Evolutionary conservation across 2,888 invertebrate species (phyloP).

Genomic region (Vandiemenella viatica): DNA sequence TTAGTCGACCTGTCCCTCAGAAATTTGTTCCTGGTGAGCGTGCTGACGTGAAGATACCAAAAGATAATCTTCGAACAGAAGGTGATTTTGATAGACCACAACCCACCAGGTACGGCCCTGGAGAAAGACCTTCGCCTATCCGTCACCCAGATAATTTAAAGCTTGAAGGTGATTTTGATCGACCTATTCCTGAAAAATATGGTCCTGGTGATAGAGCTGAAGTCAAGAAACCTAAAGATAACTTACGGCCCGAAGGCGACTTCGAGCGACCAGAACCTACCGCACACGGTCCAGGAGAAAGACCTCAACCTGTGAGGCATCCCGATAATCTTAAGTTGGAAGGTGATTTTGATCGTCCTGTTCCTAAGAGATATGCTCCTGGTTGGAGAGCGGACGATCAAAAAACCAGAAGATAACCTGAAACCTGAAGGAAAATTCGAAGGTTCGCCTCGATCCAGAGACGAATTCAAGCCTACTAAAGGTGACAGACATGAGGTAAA

Average conservation of each 20-base stretch:
- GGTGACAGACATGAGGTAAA: constrained; percentile 23
- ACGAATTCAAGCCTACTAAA: constrained; percentile 6
- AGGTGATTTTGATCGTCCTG: constrained; percentile 30
- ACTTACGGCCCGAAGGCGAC: constrained; percentile 21
- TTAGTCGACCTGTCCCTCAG: constrained; percentile 20
- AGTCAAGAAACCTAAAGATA: constrained; percentile 23
- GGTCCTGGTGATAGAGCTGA: constrained; percentile 5
- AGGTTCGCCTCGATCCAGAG: constrained; percentile 17
- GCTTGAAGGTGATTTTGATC: constrained; percentile 18
- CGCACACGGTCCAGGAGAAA: constrained; percentile 17
- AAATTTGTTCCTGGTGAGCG: constrained; percentile 23
- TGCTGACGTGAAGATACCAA: constrained; percentile 22
- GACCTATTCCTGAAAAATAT: constrained; percentile 12
- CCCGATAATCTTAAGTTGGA: constrained; percentile 40
- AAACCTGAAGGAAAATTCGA: constrained; percentile 40
- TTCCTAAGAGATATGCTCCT: constrained; percentile 29
- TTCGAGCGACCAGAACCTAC: constrained; percentile 19
- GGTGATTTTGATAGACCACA: constrained; percentile 23
- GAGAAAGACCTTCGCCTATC: constrained; percentile 25
- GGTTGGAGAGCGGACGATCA: constrained; percentile 22
- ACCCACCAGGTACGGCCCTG: constrained; percentile 28
- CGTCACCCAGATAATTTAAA: constrained; percentile 26
- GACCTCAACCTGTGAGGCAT: constrained; percentile 23
- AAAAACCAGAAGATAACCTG: constrained; percentile 45
- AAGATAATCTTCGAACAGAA: constrained; percentile 25